These are phyloP conservation scores for Conomelus anceps DNA, from an alignment of 2,888 invertebrate species.

Conservation along the genomic window DNA sequence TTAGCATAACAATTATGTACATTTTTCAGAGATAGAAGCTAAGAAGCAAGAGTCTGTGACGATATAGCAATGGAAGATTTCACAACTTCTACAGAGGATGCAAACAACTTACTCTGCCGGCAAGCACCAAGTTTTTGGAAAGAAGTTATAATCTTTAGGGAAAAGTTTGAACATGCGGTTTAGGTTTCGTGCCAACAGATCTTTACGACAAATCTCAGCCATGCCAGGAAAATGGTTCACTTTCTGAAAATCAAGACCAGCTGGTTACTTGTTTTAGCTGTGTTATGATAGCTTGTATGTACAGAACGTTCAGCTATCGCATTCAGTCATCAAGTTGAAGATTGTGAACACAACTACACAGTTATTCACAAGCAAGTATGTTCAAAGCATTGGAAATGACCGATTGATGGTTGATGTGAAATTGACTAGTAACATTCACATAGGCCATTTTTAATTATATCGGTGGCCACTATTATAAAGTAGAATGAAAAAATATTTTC, in stretches of 20 bases:
- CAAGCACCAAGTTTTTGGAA: constrained; percentile 89
- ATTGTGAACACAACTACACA: not conserved
- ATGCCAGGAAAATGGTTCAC: constrained; percentile 92
- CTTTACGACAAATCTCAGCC: constrained; percentile 84
- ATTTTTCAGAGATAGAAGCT: no score
- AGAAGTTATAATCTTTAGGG: constrained; percentile 85
- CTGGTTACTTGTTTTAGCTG: not conserved
- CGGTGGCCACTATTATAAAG: no score
- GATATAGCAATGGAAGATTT: no score
- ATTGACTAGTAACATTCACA: not conserved
- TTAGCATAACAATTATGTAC: no score
- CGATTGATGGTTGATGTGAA: not conserved
- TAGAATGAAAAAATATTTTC: no score
- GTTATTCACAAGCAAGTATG: not conserved
- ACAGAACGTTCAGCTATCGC: not conserved
- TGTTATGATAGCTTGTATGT: not conserved
- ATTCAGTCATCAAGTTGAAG: not conserved
- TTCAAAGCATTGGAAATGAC: not conserved
- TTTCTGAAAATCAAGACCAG: constrained; percentile 50
- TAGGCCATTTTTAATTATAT: not conserved
- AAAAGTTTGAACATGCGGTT: constrained; percentile 83
- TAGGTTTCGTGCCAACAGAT: constrained; percentile 78
- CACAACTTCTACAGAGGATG: not conserved
- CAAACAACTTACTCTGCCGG: constrained; percentile 45
- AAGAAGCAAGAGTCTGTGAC: no score